These are phyloP conservation scores for Mycalesis mineus DNA, from an alignment of 2,888 invertebrate species.

Conservation along the genomic window DNA sequence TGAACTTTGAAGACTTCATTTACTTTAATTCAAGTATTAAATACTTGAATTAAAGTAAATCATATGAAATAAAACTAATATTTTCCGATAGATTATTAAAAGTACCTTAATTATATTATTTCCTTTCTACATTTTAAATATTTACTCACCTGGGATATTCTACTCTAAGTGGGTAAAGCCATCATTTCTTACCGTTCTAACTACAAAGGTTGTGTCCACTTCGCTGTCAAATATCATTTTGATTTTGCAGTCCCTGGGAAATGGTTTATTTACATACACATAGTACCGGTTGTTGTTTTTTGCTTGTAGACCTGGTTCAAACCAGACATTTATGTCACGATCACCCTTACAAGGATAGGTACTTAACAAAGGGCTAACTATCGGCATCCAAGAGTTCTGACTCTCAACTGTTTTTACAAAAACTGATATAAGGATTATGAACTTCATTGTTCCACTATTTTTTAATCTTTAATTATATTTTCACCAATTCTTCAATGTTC, in stretches of 20 bases:
- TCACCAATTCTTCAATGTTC: too few species aligned
- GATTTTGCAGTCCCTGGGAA: not conserved
- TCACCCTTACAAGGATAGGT: not conserved
- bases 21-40: too few species aligned
- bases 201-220: not conserved
- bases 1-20: too few species aligned
- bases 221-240: not conserved
- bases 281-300: slow-evolving; percentile 3
- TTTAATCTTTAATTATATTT: not conserved
- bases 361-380: not conserved
- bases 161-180: too few species aligned
- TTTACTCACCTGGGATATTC: too few species aligned
- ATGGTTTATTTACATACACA: not conserved
- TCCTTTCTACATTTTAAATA: too few species aligned
- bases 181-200: not conserved
- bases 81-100: too few species aligned
- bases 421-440: not conserved
- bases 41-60: too few species aligned
- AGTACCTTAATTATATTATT: too few species aligned
- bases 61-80: too few species aligned
- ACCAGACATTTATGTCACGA: not conserved
- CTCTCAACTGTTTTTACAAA: not conserved
- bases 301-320: not conserved
- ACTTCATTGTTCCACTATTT: not conserved
- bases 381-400: not conserved